Conservation (phyloP, 2,797 vertebrate genomes). For the Threskiornis aethiopicus region DNA sequence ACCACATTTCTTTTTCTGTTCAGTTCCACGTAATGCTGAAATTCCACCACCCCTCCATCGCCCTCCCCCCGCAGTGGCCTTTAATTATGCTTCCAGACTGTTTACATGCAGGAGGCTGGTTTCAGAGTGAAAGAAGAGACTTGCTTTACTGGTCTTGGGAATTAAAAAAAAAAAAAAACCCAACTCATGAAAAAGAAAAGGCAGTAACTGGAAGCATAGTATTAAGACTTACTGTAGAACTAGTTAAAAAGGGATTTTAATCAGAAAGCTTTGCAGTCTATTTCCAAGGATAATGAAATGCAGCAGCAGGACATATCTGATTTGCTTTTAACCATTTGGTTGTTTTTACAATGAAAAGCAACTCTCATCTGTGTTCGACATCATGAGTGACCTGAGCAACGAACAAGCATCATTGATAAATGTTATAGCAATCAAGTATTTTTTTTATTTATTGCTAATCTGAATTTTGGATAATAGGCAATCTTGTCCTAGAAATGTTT, state of each 20-base stretch:
- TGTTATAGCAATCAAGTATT: not conserved
- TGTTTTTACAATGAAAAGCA: not conserved
- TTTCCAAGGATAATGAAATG: slow-evolving; percentile 9
- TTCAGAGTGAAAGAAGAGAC: not conserved
- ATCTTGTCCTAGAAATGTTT: not conserved
- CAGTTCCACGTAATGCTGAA: not conserved
- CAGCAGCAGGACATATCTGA: not conserved
- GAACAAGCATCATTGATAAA: not conserved
- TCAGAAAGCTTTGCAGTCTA: not conserved
- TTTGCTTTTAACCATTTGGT: not conserved
- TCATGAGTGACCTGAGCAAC: not conserved
- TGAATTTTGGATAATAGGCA: not conserved
- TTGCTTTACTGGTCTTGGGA: not conserved
- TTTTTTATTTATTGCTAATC: not conserved
- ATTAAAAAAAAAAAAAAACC: not conserved
- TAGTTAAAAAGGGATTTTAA: slow-evolving; percentile 6
- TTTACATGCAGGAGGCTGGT: not conserved
- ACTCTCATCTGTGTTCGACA: not conserved
- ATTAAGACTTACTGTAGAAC: not conserved
- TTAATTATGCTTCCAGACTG: not conserved
- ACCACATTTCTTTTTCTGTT: not conserved
- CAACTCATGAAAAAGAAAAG: not conserved
- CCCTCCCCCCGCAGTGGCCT: not conserved
- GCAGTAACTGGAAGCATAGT: not conserved
- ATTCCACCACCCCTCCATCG: too few species aligned